Evolutionary conservation across 2,888 invertebrate species (phyloP).

Genomic region (Subacronicta megacephala): DNA sequence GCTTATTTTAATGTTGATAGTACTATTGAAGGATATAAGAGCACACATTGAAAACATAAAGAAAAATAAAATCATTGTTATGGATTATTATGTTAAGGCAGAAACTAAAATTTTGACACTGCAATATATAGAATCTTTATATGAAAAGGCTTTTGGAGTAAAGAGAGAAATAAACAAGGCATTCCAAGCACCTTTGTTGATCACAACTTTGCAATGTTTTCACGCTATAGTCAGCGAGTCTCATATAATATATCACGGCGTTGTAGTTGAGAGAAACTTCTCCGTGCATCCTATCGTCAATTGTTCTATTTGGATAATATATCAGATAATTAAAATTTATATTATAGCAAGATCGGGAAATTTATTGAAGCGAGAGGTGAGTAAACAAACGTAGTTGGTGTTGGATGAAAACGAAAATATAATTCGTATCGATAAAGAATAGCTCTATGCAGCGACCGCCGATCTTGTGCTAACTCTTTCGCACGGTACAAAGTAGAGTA

Average conservation of each 20-base stretch:
- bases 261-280: slow-evolving; percentile 60
- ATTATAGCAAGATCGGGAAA: slow-evolving; percentile 70
- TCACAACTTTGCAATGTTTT: slow-evolving; percentile 75
- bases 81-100: slow-evolving; percentile 56
- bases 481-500: no score
- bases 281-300: slow-evolving; percentile 70
- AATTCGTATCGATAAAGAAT: no score
- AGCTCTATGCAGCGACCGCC: no score
- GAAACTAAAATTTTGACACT: slow-evolving; percentile 61
- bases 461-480: no score
- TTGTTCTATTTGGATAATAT: slow-evolving; percentile 76
- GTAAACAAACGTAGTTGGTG: background rate
- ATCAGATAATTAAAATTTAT: slow-evolving; percentile 78
- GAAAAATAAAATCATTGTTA: slow-evolving; percentile 40
- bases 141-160: slow-evolving; percentile 67
- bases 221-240: slow-evolving; percentile 78
- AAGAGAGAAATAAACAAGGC: slow-evolving; percentile 70
- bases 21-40: slow-evolving; percentile 67
- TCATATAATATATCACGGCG: slow-evolving; percentile 77
- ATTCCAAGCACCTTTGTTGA: slow-evolving; percentile 75
- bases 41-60: slow-evolving; percentile 51
- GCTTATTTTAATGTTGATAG: slow-evolving; percentile 67
- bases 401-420: background rate
- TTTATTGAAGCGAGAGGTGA: slow-evolving; percentile 71
- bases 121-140: slow-evolving; percentile 70